phyloP scores from a whole-genome alignment of 1,140 invertebrate species.

The Drosophila nasuta region DNA sequence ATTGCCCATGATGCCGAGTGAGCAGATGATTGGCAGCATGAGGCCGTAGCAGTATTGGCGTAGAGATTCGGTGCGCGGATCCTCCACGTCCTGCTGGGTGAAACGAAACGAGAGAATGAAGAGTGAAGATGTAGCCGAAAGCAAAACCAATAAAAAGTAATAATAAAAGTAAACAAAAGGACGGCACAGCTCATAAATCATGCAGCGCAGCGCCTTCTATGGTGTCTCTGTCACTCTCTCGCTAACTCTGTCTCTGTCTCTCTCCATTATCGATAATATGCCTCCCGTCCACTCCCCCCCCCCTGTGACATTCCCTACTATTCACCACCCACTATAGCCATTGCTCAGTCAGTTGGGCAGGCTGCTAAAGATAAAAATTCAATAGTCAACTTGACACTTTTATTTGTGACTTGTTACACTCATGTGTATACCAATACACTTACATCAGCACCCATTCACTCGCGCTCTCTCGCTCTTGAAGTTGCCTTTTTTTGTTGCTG shows the following conservation, averaged over 20 bases:
- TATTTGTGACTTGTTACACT: slow-evolving; percentile 73
- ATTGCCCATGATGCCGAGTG: slow-evolving; percentile 90
- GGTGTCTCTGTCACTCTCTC: background rate
- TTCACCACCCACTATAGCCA: background rate
- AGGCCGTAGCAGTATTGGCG: slow-evolving; percentile 90
- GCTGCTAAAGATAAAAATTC: slow-evolving; percentile 75
- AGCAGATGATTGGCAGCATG: slow-evolving; percentile 89
- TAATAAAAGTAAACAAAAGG: slow-evolving; percentile 50
- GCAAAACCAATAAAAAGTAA: slow-evolving; percentile 39
- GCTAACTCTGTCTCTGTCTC: background rate
- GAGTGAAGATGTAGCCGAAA: slow-evolving; percentile 15
- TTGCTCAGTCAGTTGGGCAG: slow-evolving; percentile 40
- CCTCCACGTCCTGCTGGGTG: slow-evolving; percentile 83
- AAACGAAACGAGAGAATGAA: slow-evolving; percentile 17
- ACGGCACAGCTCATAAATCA: slow-evolving; percentile 69
- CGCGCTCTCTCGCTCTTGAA: background rate
- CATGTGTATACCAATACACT: slow-evolving; percentile 26
- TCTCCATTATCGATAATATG: background rate
- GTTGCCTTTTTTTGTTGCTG: background rate
- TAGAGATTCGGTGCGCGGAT: slow-evolving; percentile 87
- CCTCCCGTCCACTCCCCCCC: too few relatives aligned
- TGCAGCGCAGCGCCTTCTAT: slow-evolving; percentile 25
- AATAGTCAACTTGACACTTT: slow-evolving; percentile 82
- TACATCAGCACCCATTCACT: background rate
- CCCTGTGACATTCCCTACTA: too few relatives aligned